Base-by-base conservation (phyloP, 53 echinoderm and acorn worm species). In the Crossaster papposus region DNA sequence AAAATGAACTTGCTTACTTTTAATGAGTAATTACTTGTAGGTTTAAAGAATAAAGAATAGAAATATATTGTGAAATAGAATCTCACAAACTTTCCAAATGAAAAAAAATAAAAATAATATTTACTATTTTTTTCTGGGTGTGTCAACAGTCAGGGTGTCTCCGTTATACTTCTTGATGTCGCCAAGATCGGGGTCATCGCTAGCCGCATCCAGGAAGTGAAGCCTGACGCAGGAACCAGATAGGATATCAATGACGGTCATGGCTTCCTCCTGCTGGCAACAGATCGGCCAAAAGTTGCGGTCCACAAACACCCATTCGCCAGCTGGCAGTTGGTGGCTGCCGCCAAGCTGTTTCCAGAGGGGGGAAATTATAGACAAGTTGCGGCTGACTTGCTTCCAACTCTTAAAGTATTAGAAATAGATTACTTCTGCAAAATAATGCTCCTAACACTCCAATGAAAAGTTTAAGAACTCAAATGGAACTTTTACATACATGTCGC, bases 221-320 rank as follows among this genome's bases (percentile, higher is more conserved):
- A 96, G 89, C 78, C 79, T 88, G 63, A 96, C 96, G 11, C 91
- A 87, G 33, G 91, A 89, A 78, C 90, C 89, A 30, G 86, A 85
- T 18, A 96, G 78, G 79, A 98, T 89, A 65, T 98, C 96, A 14
- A 98, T 89, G 78, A 98, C 79, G 70, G 92, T 93, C 92, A 98
- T 77, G 18, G 91, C 90, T 44, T 92, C 91, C 76, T 98, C 98
- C 80, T 98, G 98, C 82, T 92, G 93, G 50, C 62, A 83, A 63
- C 94, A 93, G 88, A 98, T 74, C 20, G 98, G 98, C 98, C 98
- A 98, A 26, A 88, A 86, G 70, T 98, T 98, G 64, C 94, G 92
- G 87, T 98, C 98, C 36, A 98, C 88, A 89, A 98, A 98, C 33
- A 94, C 81, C 92, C 94, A 96, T 54, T 93, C 85, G 37, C 83